Conservation (phyloP, 2,113 vertebrate species). For the Anthoscopus minutus region DNA sequence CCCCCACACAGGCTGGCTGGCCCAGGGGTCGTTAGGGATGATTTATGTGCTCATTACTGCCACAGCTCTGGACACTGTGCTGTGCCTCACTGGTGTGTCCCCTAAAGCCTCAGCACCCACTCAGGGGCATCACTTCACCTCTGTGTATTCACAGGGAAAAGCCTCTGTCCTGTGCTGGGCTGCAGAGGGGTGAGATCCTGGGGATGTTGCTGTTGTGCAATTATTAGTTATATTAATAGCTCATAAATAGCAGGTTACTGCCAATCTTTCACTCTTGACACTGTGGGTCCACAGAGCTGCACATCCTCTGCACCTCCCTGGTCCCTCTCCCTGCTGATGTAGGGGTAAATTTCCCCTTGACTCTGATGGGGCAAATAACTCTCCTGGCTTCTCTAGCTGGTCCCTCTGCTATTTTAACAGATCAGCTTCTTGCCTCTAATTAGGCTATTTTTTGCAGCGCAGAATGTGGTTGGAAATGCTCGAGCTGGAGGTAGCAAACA, state of each 20-base stretch:
- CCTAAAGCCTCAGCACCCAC: neutral
- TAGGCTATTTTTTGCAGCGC: neutral
- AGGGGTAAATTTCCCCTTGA: neutral
- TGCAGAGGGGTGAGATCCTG: neutral
- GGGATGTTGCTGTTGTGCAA: neutral
- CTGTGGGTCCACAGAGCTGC: neutral
- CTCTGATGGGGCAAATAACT: neutral
- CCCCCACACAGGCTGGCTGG: neutral
- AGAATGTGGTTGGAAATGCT: neutral
- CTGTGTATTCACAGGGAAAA: accelerated
- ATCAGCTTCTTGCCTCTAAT: slow-evolving; percentile 34
- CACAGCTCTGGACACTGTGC: neutral
- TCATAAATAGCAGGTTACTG: neutral
- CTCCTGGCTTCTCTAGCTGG: neutral
- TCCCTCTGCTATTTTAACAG: neutral
- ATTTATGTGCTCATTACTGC: neutral
- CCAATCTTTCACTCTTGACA: neutral
- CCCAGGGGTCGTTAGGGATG: neutral
- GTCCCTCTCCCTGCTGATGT: neutral
- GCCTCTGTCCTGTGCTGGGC: neutral
- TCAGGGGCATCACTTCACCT: neutral
- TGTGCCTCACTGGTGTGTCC: neutral
- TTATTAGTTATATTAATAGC: neutral
- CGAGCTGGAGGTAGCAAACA: neutral
- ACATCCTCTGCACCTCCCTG: accelerated